phyloP scores from a whole-genome alignment of 2,797 vertebrate species.

The Psittacula echo region DNA sequence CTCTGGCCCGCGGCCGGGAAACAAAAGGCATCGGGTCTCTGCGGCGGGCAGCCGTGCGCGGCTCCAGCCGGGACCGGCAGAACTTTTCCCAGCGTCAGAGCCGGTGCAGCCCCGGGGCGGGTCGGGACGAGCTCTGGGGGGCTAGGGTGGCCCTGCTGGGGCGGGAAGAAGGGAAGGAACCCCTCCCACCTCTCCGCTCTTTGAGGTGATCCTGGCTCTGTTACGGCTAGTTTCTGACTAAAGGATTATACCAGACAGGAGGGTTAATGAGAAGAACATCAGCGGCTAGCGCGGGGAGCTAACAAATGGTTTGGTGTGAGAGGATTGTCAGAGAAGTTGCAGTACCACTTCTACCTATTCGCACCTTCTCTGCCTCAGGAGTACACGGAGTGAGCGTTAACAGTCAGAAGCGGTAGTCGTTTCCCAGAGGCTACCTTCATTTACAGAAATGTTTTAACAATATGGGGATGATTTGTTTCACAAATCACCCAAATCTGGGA shows the following conservation, averaged over 20 bases:
- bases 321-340: slow-evolving; percentile 19
- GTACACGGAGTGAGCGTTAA: neutral
- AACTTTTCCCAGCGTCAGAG: neutral
- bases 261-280: neutral
- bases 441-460: neutral
- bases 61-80: neutral
- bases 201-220: neutral
- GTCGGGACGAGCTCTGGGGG: neutral
- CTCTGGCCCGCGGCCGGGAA: neutral
- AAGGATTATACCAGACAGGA: neutral
- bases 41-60: neutral
- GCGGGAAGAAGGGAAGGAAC: neutral
- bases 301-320: neutral
- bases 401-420: neutral
- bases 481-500: slow-evolving; percentile 2
- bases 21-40: slow-evolving; percentile 27
- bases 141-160: neutral
- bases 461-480: neutral
- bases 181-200: neutral
- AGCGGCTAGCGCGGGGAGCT: neutral
- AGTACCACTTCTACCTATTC: neutral
- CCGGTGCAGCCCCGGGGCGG: neutral
- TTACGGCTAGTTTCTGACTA: neutral
- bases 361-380: neutral
- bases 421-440: neutral